Conservation (phyloP, 23 tunicate genomes). For the Halocynthia roretzi region DNA sequence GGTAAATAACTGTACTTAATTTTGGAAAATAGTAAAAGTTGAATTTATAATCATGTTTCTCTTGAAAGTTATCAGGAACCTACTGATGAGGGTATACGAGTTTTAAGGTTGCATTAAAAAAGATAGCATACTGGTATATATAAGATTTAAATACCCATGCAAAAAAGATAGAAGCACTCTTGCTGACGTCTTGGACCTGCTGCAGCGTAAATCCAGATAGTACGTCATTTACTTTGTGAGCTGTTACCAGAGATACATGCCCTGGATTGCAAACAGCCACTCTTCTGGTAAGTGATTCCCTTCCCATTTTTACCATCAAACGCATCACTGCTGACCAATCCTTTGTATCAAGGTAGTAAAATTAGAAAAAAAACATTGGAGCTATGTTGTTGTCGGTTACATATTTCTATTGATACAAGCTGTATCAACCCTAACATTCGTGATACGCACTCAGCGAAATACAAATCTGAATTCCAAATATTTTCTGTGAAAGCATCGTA, state of each 20-base stretch:
- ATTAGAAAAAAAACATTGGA: not conserved
- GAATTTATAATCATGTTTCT: too few relatives aligned
- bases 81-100: too few relatives aligned
- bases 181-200: constrained; percentile 45
- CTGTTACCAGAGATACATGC: constrained; percentile 26
- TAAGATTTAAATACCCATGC: constrained; percentile 51
- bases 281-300: constrained; percentile 52
- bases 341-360: constrained; percentile 11
- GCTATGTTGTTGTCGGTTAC: not conserved
- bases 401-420: not conserved
- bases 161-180: constrained; percentile 61
- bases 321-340: constrained; percentile 51
- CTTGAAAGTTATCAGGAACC: too few relatives aligned
- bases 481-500: too few relatives aligned
- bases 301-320: constrained; percentile 62
- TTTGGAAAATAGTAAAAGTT: too few relatives aligned
- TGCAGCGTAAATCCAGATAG: constrained; percentile 26
- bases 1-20: too few relatives aligned
- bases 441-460: too few relatives aligned
- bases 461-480: too few relatives aligned
- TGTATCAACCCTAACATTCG: not conserved
- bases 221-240: constrained; percentile 16
- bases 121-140: too few relatives aligned
- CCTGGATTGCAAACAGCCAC: constrained; percentile 46
- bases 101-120: too few relatives aligned